phyloP scores from a whole-genome alignment of 2,113 vertebrate genomes.

The Alethe castanea region DNA sequence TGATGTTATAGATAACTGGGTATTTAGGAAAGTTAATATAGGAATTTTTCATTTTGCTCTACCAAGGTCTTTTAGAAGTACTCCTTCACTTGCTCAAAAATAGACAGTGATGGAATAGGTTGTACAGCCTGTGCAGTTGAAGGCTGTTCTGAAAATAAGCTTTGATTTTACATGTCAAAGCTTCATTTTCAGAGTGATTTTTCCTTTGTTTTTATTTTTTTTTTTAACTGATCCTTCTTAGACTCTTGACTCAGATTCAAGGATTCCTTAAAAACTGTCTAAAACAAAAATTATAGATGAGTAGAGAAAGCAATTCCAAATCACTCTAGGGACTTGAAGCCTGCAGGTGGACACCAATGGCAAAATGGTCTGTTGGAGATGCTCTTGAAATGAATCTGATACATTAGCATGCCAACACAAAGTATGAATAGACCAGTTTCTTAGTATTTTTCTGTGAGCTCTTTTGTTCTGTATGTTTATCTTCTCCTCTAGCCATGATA shows the following conservation, averaged over 20 bases:
- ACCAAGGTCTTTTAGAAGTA: neutral
- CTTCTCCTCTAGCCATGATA: neutral
- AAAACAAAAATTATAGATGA: neutral
- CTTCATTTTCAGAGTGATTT: neutral
- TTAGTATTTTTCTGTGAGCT: neutral
- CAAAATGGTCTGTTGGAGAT: neutral
- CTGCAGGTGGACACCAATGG: neutral
- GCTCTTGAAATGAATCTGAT: neutral
- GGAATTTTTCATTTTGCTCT: neutral
- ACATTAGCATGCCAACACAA: neutral
- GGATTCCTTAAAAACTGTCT: neutral
- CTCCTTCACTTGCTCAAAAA: neutral
- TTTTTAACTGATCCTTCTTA: neutral
- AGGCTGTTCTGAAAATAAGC: constrained; percentile 8
- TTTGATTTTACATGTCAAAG: constrained; percentile 15
- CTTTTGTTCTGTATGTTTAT: neutral
- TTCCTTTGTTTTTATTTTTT: neutral
- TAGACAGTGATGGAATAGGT: neutral
- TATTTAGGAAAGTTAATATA: neutral
- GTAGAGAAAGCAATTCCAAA: neutral
- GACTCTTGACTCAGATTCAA: neutral
- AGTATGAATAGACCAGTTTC: neutral
- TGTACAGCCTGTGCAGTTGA: neutral
- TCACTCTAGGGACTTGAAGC: neutral
- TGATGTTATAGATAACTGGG: neutral